Conservation (phyloP, 2,888 invertebrate genomes). For the Achlya flavicornis region DNA sequence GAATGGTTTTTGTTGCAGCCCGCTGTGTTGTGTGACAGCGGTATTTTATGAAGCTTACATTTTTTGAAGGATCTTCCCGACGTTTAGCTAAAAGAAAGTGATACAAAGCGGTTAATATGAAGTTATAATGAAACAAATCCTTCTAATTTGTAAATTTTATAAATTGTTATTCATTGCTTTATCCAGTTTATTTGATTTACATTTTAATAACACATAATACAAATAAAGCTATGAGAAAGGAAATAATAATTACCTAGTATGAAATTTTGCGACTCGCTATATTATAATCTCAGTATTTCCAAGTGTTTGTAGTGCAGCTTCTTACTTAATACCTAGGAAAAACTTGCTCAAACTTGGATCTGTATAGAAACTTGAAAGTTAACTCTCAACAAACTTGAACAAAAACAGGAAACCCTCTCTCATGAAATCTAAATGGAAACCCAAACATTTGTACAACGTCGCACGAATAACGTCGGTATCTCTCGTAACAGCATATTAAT, state of each 20-base stretch:
- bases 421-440: constrained; percentile 27
- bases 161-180: no score
- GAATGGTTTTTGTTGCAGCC: constrained; percentile 43
- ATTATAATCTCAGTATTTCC: constrained; percentile 29
- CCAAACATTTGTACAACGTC: constrained; percentile 31
- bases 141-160: no score
- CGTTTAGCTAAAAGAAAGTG: neutral
- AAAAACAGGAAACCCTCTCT: constrained; percentile 39
- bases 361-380: constrained; percentile 45
- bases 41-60: neutral
- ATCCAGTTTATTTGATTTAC: neutral
- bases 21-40: constrained; percentile 10
- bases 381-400: constrained; percentile 39
- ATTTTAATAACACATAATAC: neutral
- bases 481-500: constrained; percentile 41
- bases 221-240: no score
- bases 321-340: constrained; percentile 37
- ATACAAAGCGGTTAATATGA: no score
- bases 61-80: constrained; percentile 7
- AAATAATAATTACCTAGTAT: neutral
- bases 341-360: constrained; percentile 44
- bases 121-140: no score
- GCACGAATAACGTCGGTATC: constrained; percentile 13
- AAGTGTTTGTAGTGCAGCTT: constrained; percentile 24
- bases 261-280: neutral